Percentiles rank a stretch among this genome's conserved stretches.
These are phyloP conservation scores for Elgaria multicarinata DNA, from an alignment of 2,113 vertebrate genomes.

Conservation along the genomic window DNA sequence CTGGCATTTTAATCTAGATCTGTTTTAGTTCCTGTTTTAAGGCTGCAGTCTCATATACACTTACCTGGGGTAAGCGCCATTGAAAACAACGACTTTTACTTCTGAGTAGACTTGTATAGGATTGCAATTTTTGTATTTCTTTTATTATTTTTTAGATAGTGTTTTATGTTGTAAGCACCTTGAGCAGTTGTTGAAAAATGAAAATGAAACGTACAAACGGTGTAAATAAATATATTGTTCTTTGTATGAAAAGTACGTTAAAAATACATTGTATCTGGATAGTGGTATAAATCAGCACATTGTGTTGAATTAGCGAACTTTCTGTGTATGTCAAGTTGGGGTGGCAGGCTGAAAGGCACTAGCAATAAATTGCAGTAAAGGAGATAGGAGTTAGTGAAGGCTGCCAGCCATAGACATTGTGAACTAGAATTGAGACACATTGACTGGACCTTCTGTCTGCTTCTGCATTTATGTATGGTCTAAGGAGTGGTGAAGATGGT, in stretches of 20 bases:
- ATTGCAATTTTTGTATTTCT: too few species aligned
- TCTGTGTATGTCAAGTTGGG: not conserved
- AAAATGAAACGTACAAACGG: not conserved
- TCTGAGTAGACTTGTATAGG: too few species aligned
- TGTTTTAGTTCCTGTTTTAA: too few species aligned
- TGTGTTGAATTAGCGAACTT: not conserved
- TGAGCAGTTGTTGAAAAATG: not conserved
- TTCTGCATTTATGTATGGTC: constrained; percentile 14
- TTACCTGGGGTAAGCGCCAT: too few species aligned
- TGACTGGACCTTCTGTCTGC: not conserved
- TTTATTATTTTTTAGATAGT: too few species aligned
- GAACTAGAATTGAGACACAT: not conserved
- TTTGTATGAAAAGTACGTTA: not conserved
- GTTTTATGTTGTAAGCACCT: too few species aligned
- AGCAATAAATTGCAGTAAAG: not conserved
- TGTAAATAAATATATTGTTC: not conserved
- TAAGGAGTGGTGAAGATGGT: constrained; percentile 17
- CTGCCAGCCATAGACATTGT: not conserved
- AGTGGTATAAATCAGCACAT: not conserved
- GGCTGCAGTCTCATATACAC: too few species aligned
- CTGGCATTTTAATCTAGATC: too few species aligned
- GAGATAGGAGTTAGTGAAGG: not conserved
- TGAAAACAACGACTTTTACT: too few species aligned
- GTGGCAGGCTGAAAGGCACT: not conserved
- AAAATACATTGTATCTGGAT: not conserved